A percentile compares a stretch with the other conserved stretches of the same genome.
Conservation (phyloP, 2,888 invertebrate species). For the Harpalus rufipes region DNA sequence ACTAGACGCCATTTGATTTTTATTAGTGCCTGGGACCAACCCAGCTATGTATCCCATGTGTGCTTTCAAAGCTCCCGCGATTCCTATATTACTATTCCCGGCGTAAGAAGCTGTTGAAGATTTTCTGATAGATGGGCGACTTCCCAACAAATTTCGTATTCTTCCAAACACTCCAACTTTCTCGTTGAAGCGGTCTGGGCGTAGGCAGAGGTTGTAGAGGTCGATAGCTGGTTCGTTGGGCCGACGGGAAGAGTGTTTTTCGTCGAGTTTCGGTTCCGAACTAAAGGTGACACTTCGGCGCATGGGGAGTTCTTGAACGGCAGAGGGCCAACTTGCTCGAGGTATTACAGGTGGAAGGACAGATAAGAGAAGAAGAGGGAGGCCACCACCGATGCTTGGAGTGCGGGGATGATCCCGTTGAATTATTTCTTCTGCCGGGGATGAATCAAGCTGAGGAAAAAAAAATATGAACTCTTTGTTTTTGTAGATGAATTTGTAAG, state of each 20-base stretch:
- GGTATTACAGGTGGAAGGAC: constrained; percentile 88
- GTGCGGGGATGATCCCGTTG: constrained; percentile 76
- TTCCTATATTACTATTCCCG: constrained; percentile 75
- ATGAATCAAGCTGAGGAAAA: constrained; percentile 68
- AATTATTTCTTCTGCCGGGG: constrained; percentile 69
- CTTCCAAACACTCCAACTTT: constrained; percentile 71
- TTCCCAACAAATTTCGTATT: constrained; percentile 73
- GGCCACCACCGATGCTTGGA: constrained; percentile 84
- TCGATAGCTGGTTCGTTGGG: constrained; percentile 80
- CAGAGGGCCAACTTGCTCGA: constrained; percentile 87
- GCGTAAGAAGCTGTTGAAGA: constrained; percentile 67
- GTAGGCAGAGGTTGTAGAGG: constrained; percentile 79
- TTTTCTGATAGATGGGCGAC: constrained; percentile 70
- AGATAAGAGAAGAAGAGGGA: constrained; percentile 85
- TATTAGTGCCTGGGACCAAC: constrained; percentile 83
- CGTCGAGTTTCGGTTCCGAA: constrained; percentile 83
- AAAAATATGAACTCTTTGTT: background rate
- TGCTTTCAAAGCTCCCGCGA: constrained; percentile 84
- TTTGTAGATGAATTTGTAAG: too few species aligned
- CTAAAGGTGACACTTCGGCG: constrained; percentile 83
- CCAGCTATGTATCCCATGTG: constrained; percentile 87
- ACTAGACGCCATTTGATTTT: constrained; percentile 80
- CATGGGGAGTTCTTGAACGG: constrained; percentile 82
- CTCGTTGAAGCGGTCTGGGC: constrained; percentile 60
- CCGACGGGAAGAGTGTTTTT: constrained; percentile 72